Base-by-base conservation (phyloP, 1,140 invertebrate genomes). In the Paracyclopina nana region DNA sequence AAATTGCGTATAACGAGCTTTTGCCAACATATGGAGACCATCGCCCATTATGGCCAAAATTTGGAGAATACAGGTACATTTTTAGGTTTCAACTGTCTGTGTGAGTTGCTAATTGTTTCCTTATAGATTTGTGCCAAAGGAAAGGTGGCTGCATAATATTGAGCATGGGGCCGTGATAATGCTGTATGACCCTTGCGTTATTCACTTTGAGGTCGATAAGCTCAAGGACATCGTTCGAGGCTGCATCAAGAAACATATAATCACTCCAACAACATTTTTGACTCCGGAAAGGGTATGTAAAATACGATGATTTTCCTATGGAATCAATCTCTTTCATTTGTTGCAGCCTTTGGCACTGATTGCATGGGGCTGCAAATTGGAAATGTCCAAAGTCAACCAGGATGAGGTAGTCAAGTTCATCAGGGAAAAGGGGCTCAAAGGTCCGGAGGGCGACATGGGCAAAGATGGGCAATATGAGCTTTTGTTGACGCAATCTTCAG, bases 151-250 rank as follows among this genome's bases (percentile, higher is more conserved):
- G 6, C 82, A 86, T 58, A 84, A 72, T 63, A 64, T 88, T 27
- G 83, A 87, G 72, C 83, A 88, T 63, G 84, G 85, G 46, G 77
- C 76, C 3, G 68, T 88, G 30, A 79, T 83, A 1, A 77, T 86
- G 72, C 62, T 90, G 6, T 87, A 86, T 60, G 82, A 91, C 70
- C 85, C 85, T 1, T 91, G 85, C 66, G 77, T 80, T 6, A 72
- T 81, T 64, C 66, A 65, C 1, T 53, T 66, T 4, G 70, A 81
- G 66, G 72, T 87, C 0, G 60, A 74, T 28, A 55, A 64, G 41
- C 64, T 88, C 50, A 73, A 70, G 59, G 61, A 65, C 38, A 52
- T 85, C 1, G 72, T 88, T 0, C 71, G 60, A 22, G 63, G 64
- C 1, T 91, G 85, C 63, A 60, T 87, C 0, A 74, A 78, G 54